phyloP scores from a whole-genome alignment of 1,140 invertebrate species.

The Triops cancriformis region DNA sequence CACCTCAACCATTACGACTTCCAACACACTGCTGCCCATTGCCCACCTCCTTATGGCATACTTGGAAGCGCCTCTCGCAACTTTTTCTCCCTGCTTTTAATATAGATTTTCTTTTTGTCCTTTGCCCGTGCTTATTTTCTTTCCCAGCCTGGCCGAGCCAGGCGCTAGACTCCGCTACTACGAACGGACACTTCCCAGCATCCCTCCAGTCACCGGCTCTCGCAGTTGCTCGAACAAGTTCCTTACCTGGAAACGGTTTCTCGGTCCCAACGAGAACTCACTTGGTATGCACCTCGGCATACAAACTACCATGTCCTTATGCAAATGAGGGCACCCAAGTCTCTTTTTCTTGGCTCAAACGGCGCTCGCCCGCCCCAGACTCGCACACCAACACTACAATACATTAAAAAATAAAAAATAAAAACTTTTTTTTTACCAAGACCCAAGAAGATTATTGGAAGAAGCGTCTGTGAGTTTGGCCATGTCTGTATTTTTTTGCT shows the following conservation, averaged over 20 bases:
- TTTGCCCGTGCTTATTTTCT: background rate
- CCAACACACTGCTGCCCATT: conserved; percentile 8
- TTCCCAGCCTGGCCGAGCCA: too few relatives aligned
- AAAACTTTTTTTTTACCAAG: too few relatives aligned
- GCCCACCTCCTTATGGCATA: conserved; percentile 2
- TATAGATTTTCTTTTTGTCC: background rate
- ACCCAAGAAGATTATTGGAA: too few relatives aligned
- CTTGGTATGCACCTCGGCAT: background rate
- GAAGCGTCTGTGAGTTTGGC: too few relatives aligned
- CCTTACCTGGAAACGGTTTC: background rate
- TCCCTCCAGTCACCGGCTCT: too few relatives aligned
- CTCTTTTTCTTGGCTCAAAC: background rate
- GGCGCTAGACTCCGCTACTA: too few relatives aligned
- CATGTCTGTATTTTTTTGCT: too few relatives aligned
- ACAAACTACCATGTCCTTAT: background rate
- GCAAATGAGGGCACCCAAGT: conserved; percentile 6
- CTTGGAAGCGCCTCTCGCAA: background rate
- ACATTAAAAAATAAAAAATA: too few relatives aligned
- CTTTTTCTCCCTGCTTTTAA: background rate
- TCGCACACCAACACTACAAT: too few relatives aligned
- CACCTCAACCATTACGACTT: background rate
- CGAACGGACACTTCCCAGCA: too few relatives aligned
- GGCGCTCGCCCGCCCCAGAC: background rate
- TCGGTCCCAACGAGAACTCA: background rate
- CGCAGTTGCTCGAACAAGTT: too few relatives aligned